Base-by-base conservation (phyloP, 2,888 invertebrate genomes). In the Limnephilus marmoratus region DNA sequence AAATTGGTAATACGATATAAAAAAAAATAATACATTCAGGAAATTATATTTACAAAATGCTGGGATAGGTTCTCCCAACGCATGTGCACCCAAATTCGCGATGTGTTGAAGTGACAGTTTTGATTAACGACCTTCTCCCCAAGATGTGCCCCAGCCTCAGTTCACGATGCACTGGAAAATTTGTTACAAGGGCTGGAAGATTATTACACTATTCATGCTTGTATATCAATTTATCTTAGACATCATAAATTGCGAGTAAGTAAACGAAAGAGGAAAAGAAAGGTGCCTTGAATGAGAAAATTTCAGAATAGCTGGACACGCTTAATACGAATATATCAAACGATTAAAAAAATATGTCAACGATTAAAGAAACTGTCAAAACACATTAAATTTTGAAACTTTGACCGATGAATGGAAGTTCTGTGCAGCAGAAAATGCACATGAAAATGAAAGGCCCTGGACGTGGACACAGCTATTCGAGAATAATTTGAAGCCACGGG, bases 61-160 rank as follows among this genome's bases (percentile, higher is more conserved):
- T 68, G 18, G 68, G 24, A 7, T 68, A 53, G 68, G 18, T 68
- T 68, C 7, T 24, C 1, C 68, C 24, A 24, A 68, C 68, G 68
- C 18, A 24, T 68, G 24, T 68, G 68, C 68, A 82, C 34, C 29
- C 12, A 34, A 34, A 82, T 82, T 12, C 29, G 49, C 85, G 29
- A 90, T 90, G 91, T 93, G 93, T 91, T 29, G 68, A 90, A 49
- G 88, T 92, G 93, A 92, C 93, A 93, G 83, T 85, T 37, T 53
- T 92, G 93, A 93, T 93, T 93, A 93, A 93, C 88, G 93, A 87
- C 53, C 34, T 53, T 12, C 45, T 37, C 87, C 87, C 49, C 53
- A 34, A 31, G 87, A 87, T 87, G 87, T 87, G 87, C 87, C 29
- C 85, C 87, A 12, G 81, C 89, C 90, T 92, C 85, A 90, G 90